Percentiles rank a stretch among this genome's conserved stretches.
Evolutionary conservation across 2,797 vertebrate species (phyloP).

Genomic region (Anableps anableps): DNA sequence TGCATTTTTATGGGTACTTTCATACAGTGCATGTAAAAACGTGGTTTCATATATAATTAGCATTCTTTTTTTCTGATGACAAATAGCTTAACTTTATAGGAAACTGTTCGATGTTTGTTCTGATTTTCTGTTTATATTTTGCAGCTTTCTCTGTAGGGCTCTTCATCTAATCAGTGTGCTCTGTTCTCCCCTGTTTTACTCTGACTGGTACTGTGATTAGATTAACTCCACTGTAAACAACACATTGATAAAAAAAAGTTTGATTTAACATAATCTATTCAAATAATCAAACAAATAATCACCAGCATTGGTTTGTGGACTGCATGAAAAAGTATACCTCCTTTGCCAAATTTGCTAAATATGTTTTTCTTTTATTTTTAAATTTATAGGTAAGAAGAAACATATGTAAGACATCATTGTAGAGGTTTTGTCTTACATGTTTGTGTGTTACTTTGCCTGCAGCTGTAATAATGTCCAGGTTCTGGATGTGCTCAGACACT

Average conservation of each 20-base stretch:
- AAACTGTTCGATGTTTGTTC: neutral
- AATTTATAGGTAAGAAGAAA: neutral
- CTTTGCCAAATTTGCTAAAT: neutral
- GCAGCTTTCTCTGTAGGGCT: neutral
- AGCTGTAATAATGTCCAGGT: constrained; percentile 33
- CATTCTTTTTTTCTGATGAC: neutral
- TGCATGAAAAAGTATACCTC: neutral
- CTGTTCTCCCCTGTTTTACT: neutral
- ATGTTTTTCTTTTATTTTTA: neutral
- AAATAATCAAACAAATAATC: neutral
- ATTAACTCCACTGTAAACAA: neutral
- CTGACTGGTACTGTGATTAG: neutral
- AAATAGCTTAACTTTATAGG: neutral
- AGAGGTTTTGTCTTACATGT: constrained; percentile 1
- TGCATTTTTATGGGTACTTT: neutral
- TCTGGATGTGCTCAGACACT: constrained; percentile 35
- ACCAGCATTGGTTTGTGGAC: neutral
- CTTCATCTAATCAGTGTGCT: neutral
- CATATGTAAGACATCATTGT: neutral
- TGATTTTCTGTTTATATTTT: neutral
- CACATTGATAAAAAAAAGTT: neutral
- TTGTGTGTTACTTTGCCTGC: constrained; percentile 26
- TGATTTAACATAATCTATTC: neutral
- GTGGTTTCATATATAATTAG: neutral
- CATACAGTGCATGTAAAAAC: neutral